Evolutionary conservation across 1,140 invertebrate genomes (phyloP), one percentile per base, ranked within the genome.

Genomic region (Heterodera schachtii): DNA sequence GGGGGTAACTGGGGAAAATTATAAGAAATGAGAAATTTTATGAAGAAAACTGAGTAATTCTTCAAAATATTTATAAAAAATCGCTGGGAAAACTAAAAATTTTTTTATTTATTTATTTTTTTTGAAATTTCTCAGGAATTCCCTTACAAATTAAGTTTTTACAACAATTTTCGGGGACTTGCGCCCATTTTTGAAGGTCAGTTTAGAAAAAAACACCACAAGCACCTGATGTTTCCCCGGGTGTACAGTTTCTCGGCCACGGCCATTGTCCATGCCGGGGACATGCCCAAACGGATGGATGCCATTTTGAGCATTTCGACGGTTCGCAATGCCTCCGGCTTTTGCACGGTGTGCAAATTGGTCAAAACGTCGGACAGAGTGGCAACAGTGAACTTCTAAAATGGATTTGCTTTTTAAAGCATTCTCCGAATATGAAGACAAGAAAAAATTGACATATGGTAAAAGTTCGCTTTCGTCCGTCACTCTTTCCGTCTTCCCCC

Each of bases 271-370:
- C 73, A 57, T 9, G 81, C 57, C 2, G 88, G 88, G 9, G 85
- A 94, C 92, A 99, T 96, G 47, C 95, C 95, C 21, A 99, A 91
- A 0, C 95, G 92, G 52, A 95, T 94, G 91, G 95, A 96, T n/a
- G 95, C 96, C 0, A 96, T 93, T 89, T 95, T 91, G 93, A 99
- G 95, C 86, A 99, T 91, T 90, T 99, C 97, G 0, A 99, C 86
- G 16, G 85, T 86, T 70, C 87, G 87, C 31, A 99, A 92, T 52
- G 97, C 97, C 49, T 93, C 91, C 1, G 98, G 98, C 46, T 84
- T 82, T 52, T 90, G 84, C 80, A 90, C 89, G 64, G 57, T 64
- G 9, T 80, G 77, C 75, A 87, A 81, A 76, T 90, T 88, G 47
- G 67, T 77, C 6, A 46, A 81, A 3, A 83, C n/a, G 16, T 83